Percentiles rank a stretch among this genome's conserved stretches.
Conservation (phyloP, 1,140 invertebrate species). For the Octopus bimaculoides region DNA sequence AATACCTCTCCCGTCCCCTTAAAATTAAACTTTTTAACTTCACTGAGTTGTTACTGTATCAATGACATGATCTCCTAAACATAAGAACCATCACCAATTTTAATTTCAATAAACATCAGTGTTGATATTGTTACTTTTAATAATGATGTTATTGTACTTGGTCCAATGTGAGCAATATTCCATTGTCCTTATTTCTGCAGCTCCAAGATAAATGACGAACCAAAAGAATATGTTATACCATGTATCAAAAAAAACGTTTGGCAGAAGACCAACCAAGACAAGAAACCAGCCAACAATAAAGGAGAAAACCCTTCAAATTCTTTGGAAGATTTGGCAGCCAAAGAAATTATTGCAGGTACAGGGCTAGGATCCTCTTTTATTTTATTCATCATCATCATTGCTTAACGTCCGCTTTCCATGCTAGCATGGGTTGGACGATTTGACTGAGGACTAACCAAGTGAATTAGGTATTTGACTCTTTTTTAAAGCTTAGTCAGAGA, state of each 20-base stretch:
- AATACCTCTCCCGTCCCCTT: too few relatives aligned
- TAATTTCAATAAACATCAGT: too few relatives aligned
- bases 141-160: too few relatives aligned
- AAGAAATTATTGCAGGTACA: conserved; percentile 50
- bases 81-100: too few relatives aligned
- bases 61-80: too few relatives aligned
- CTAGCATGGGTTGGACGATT: background rate
- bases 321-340: conserved; percentile 47
- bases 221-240: conserved; percentile 57
- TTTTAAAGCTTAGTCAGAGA: background rate
- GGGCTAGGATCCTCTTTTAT: background rate
- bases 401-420: background rate
- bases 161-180: too few relatives aligned
- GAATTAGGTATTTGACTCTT: background rate
- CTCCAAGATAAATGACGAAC: conserved; percentile 26
- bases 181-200: too few relatives aligned
- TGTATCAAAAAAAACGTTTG: conserved; percentile 52
- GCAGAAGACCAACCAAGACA: conserved; percentile 28
- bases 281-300: conserved; percentile 4
- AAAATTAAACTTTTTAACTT: too few relatives aligned
- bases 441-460: background rate
- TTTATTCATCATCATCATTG: background rate
- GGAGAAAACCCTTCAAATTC: conserved; percentile 24
- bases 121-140: too few relatives aligned
- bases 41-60: too few relatives aligned